Percentiles rank a stretch among this genome's conserved stretches.
Conservation (phyloP, 1,140 invertebrate species). For the Aleiodes sp. region DNA sequence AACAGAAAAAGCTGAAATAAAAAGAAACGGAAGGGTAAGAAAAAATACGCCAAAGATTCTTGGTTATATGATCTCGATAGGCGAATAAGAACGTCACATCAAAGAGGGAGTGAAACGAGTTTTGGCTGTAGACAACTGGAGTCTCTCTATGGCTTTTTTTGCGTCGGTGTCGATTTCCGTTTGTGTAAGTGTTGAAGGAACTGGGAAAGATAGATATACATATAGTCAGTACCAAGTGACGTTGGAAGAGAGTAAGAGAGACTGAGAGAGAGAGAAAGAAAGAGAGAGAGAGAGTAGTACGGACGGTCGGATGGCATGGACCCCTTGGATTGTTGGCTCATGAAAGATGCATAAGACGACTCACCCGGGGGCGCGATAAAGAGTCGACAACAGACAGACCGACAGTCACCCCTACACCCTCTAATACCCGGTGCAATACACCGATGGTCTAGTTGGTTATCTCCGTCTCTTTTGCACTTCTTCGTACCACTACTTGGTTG, state of each 20-base stretch:
- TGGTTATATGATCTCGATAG: slow-evolving; percentile 45
- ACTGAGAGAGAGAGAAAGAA: slow-evolving; percentile 18
- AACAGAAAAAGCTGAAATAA: background rate
- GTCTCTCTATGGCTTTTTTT: slow-evolving; percentile 28
- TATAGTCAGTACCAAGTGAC: background rate
- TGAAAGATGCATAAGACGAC: slow-evolving; percentile 69
- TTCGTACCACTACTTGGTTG: too few species aligned
- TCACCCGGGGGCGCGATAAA: slow-evolving; percentile 68
- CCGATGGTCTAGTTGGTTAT: slow-evolving; percentile 33
- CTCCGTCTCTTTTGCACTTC: background rate
- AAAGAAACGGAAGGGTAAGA: background rate
- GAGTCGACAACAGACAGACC: slow-evolving; percentile 69
- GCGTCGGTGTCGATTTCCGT: slow-evolving; percentile 27
- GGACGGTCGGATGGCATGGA: slow-evolving; percentile 52
- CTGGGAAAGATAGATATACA: background rate
- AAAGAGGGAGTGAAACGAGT: slow-evolving; percentile 30
- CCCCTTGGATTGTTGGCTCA: slow-evolving; percentile 66
- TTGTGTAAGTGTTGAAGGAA: slow-evolving; percentile 17
- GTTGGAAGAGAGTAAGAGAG: slow-evolving; percentile 28
- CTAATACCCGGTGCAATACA: slow-evolving; percentile 66
- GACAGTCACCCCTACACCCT: slow-evolving; percentile 63
- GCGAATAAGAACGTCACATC: slow-evolving; percentile 37
- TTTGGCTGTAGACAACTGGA: slow-evolving; percentile 25
- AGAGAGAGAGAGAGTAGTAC: slow-evolving; percentile 43
- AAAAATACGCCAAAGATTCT: background rate